Conservation (phyloP, 35 echinoderm and acorn worm genomes). For the Apostichopus japonicus region DNA sequence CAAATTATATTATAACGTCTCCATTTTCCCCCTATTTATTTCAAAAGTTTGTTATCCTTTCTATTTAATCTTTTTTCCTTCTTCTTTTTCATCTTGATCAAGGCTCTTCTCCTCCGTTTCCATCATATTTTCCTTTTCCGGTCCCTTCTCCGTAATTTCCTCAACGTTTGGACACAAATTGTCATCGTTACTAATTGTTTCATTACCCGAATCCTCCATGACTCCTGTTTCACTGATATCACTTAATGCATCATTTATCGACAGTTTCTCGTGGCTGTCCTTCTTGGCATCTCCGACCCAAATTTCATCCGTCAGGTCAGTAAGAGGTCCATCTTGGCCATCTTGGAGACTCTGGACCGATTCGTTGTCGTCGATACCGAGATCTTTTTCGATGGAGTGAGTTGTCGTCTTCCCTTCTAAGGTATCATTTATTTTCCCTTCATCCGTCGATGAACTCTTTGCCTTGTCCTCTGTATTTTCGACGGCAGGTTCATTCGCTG, state of each 20-base stretch:
- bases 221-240: constrained; percentile 4
- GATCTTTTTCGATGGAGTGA: neutral
- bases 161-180: constrained; percentile 7
- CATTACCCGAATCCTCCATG: constrained; percentile 36
- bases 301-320: constrained; percentile 25
- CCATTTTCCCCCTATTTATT: too few relatives aligned
- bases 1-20: too few relatives aligned
- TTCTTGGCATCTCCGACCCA: constrained; percentile 36
- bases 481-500: neutral
- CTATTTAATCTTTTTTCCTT: neutral
- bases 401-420: neutral
- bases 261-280: neutral
- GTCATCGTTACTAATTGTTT: constrained; percentile 42
- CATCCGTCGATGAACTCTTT: neutral
- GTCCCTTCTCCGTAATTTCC: neutral
- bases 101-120: neutral
- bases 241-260: constrained; percentile 6
- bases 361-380: neutral
- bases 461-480: neutral
- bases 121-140: too few relatives aligned
- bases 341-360: constrained; percentile 17
- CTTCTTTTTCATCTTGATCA: neutral
- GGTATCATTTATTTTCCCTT: neutral
- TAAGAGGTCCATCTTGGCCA: neutral
- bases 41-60: too few relatives aligned